Base-by-base conservation (phyloP, 2,113 vertebrate species). In the Ptyas mucosa region DNA sequence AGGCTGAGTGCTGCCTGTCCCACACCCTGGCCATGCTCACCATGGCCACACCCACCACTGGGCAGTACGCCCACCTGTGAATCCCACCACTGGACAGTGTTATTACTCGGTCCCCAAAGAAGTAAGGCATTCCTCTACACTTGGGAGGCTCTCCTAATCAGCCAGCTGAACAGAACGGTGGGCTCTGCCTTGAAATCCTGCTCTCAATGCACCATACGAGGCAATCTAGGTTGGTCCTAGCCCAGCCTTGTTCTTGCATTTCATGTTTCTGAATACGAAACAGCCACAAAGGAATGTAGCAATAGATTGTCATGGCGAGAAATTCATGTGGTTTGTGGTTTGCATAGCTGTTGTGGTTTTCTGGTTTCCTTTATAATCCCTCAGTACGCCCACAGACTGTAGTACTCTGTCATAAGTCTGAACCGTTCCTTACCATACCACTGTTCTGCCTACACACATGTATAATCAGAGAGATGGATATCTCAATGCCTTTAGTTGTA, bases 241-340 rank as follows among this genome's bases (percentile, higher is more conserved):
- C 29, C 54, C 18, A 87, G 58, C n/a, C 24, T 26, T 51, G 54
- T 34, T 26, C 43, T 86, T 57, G 23, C 9, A 29, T 57, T 55
- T 43, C 49, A 39, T 21, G 92, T 55, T 93, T 95, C 58, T 87
- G 95, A 89, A 96, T 95, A 90, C 43, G 93, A 94, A 95, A 86
- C 85, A 94, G 95, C 53, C 95, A 92, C 34, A 43, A 43, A 89
- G 87, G 93, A 93, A 15, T 93, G 85, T 89, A 91, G 64, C 86
- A 94, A 89, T 88, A 94, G 87, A 53, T 93, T 94, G 91, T 94
- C 91, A 85, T 95, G 93, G 92, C 20, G 57, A 91, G 87, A 85
- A 90, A 94, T 43, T 95, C 91, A 96, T 96, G 96, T 96, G 97
- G 96, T 97, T 97, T 97, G 96, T 96, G 96, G 96, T 96, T 97